Evolutionary conservation across 2,888 invertebrate species (phyloP).

Genomic region (Onthophagus sagittarius): DNA sequence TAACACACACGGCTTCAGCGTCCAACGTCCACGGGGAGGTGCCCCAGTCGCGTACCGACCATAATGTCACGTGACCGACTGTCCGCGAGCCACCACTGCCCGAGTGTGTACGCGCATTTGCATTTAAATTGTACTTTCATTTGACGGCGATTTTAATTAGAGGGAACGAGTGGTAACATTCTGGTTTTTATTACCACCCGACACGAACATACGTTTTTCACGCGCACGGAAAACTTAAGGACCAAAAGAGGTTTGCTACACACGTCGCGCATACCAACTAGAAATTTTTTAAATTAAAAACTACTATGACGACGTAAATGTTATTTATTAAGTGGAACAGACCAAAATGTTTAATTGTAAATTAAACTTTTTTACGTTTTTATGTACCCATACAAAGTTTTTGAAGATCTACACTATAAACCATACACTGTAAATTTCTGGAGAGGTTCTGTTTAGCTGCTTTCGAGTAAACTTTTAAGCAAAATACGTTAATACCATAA

Average conservation of each 20-base stretch:
- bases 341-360: too few species aligned
- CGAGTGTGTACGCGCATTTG: not conserved
- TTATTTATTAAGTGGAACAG: not conserved
- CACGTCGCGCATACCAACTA: not conserved
- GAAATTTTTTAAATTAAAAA: not conserved
- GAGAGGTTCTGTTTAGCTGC: too few species aligned
- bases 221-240: not conserved
- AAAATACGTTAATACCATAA: too few species aligned
- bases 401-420: too few species aligned
- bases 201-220: not conserved
- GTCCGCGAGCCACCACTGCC: not conserved
- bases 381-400: too few species aligned
- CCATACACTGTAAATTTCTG: too few species aligned
- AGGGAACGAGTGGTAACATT: not conserved
- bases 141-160: conserved; percentile 7
- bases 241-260: not conserved
- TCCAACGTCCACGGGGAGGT: not conserved
- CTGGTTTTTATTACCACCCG: not conserved
- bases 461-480: too few species aligned
- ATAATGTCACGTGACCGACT: not conserved
- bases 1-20: too few species aligned
- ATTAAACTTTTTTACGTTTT: too few species aligned
- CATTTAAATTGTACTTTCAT: conserved; percentile 10
- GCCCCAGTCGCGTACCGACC: not conserved
- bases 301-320: not conserved